Conservation (phyloP, 2,888 invertebrate species). For the Morpho deidamia region DNA sequence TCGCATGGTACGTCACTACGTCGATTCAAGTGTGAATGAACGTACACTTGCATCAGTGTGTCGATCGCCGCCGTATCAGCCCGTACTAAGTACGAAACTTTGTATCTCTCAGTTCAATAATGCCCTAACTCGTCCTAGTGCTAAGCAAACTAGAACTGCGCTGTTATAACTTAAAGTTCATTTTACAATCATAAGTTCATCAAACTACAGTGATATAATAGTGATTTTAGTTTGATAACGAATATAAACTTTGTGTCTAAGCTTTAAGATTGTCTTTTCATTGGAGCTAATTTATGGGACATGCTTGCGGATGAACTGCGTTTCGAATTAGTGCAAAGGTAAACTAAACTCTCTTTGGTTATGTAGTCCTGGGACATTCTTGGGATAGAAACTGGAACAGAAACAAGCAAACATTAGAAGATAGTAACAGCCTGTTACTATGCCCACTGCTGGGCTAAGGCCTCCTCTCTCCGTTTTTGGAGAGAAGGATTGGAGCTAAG, state of each 20-base stretch:
- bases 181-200: no score
- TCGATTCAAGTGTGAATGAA: slow-evolving; percentile 59
- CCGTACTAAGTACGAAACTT: slow-evolving; percentile 68
- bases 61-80: slow-evolving; percentile 55
- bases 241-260: slow-evolving; percentile 1
- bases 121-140: slow-evolving; percentile 29
- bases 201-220: neutral
- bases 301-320: slow-evolving; percentile 30
- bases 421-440: no score
- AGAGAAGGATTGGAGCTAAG: no score
- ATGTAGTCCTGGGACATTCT: slow-evolving; percentile 26
- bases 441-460: no score
- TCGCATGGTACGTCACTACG: slow-evolving; percentile 40
- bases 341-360: slow-evolving; percentile 29
- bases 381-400: slow-evolving; percentile 12
- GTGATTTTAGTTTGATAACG: neutral
- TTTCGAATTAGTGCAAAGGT: slow-evolving; percentile 36
- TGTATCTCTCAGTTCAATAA: slow-evolving; percentile 32
- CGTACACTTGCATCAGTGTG: slow-evolving; percentile 56
- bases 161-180: neutral
- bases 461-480: no score
- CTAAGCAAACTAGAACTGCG: slow-evolving; percentile 10
- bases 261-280: neutral
- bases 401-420: neutral
- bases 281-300: slow-evolving; percentile 12